phyloP scores from a whole-genome alignment of 2,797 vertebrate species.

The Spheniscus humboldti region DNA sequence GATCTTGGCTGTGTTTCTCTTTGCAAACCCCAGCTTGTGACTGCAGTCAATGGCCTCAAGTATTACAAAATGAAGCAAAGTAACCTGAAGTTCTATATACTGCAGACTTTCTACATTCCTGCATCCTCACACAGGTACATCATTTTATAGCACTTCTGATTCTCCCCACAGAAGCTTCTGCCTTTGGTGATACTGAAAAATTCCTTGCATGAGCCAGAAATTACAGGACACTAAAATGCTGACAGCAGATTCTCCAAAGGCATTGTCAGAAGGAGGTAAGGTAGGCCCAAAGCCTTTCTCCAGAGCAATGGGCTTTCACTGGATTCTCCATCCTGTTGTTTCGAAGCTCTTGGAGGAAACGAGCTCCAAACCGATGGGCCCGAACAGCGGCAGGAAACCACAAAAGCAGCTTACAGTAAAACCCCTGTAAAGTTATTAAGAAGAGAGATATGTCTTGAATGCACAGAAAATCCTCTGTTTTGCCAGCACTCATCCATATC shows the following conservation, averaged over 20 bases:
- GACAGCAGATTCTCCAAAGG: not conserved
- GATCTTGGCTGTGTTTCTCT: not conserved
- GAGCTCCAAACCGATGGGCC: not conserved
- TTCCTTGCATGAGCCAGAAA: not conserved
- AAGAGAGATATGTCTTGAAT: not conserved
- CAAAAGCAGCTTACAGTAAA: conserved; percentile 53
- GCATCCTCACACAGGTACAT: not conserved
- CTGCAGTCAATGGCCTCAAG: not conserved
- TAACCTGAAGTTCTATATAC: not conserved
- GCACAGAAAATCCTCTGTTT: conserved; percentile 45
- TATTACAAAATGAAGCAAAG: not conserved
- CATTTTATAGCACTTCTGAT: not conserved
- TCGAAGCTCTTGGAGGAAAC: not conserved
- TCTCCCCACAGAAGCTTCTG: not conserved
- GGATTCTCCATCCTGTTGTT: not conserved
- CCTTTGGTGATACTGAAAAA: not conserved
- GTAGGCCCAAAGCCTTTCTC: not conserved
- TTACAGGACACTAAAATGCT: not conserved
- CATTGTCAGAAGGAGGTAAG: not conserved
- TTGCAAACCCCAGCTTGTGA: not conserved
- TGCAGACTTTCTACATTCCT: not conserved
- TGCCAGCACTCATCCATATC: not conserved
- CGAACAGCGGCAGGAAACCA: not conserved
- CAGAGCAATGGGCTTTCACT: not conserved
- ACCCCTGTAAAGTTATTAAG: conserved; percentile 22